Conservation (phyloP, 30 jellyfish, hydroid and myxozoan species). For the Pseudorhiza aurosa region DNA sequence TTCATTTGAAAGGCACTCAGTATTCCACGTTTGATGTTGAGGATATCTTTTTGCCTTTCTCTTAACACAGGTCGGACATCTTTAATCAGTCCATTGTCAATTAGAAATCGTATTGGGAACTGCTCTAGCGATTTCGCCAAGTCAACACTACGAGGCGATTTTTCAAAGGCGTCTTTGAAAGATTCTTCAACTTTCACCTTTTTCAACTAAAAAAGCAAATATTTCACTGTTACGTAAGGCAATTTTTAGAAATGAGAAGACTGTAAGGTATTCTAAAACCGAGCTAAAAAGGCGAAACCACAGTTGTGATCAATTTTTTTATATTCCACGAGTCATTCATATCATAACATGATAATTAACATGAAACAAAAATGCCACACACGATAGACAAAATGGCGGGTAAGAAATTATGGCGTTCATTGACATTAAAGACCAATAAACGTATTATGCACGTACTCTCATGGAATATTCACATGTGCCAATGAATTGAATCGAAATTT, state of each 20-base stretch:
- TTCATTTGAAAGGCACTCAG: constrained; percentile 81
- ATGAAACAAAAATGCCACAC: no score
- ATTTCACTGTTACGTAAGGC: no score
- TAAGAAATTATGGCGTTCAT: no score
- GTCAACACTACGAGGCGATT: constrained; percentile 1
- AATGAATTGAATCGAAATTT: constrained; percentile 26
- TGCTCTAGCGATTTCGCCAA: constrained; percentile 38
- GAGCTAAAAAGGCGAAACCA: no score
- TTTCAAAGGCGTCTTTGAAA: constrained; percentile 10
- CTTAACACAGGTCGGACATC: constrained; percentile 73
- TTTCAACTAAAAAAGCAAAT: constrained; percentile 25
- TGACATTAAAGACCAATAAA: no score
- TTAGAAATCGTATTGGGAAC: constrained; percentile 63
- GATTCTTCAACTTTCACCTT: constrained; percentile 69
- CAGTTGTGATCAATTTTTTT: no score
- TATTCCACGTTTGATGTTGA: constrained; percentile 89
- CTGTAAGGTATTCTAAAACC: no score
- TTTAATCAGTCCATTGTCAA: constrained; percentile 62
- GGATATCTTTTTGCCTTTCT: constrained; percentile 74
- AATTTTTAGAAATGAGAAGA: no score
- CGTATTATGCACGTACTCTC: constrained; percentile 62
- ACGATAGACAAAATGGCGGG: no score
- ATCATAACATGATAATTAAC: no score
- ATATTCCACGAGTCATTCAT: no score
- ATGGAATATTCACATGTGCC: constrained; percentile 57